Conservation (phyloP, 1,140 invertebrate genomes). For the Hyposmocoma kahamanoa region DNA sequence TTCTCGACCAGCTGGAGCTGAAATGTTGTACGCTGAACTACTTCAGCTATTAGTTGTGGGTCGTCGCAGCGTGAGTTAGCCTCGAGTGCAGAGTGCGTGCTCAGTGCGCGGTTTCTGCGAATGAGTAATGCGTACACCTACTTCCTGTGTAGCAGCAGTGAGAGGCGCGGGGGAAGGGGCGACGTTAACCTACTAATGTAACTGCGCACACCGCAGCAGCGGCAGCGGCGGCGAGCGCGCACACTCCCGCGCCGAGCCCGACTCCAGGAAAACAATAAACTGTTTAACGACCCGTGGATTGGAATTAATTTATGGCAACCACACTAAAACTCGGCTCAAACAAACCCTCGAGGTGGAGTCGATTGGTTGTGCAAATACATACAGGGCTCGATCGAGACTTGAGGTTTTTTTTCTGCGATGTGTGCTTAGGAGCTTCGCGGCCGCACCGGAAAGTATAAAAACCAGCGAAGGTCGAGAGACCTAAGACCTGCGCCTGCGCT, state of each 20-base stretch:
- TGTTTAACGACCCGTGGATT: conserved; percentile 23
- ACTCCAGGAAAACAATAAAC: neutral
- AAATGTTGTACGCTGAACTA: no score
- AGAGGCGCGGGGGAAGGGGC: neutral
- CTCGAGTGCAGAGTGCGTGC: no score
- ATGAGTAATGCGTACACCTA: conserved; percentile 11
- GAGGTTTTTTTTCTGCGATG: neutral
- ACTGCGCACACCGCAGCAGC: neutral
- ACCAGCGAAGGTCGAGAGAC: neutral
- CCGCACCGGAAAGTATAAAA: neutral
- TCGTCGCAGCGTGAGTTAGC: no score
- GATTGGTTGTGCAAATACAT: conserved; percentile 32
- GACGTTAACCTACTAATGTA: conserved; percentile 15
- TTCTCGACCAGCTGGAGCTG: no score
- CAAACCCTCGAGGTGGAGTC: conserved; percentile 17
- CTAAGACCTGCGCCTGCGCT: no score
- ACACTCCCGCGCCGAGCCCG: neutral
- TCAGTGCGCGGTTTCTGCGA: conserved; percentile 11
- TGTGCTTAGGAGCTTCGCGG: neutral
- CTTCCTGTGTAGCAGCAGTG: conserved; percentile 11
- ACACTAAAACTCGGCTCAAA: conserved; percentile 33
- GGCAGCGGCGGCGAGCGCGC: neutral
- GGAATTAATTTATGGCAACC: conserved; percentile 36
- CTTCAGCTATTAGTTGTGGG: no score
- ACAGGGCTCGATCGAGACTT: conserved; percentile 1